Evolutionary conservation across 2,113 vertebrate genomes (phyloP).

Genomic region (Oophaga pumilio): DNA sequence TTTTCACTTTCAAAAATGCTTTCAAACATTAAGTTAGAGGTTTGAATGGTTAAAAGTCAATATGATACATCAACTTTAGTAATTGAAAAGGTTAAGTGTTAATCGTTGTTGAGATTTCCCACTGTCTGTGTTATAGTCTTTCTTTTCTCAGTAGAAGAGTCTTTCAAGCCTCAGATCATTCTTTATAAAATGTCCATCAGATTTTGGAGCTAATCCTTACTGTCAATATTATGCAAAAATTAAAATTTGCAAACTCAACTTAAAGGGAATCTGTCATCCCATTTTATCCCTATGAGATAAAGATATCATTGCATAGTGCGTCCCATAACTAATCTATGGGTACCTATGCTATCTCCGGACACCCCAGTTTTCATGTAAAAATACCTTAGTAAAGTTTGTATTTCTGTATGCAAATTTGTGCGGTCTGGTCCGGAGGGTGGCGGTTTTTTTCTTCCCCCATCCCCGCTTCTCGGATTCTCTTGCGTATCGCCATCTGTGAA

Average conservation of each 20-base stretch:
- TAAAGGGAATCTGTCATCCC: too few relatives aligned
- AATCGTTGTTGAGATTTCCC: background rate
- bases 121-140: background rate
- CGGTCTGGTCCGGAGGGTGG: too few relatives aligned
- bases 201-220: background rate
- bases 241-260: background rate
- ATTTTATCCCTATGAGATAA: too few relatives aligned
- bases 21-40: background rate
- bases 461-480: too few relatives aligned
- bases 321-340: too few relatives aligned
- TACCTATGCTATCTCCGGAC: too few relatives aligned
- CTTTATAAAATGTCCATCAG: background rate
- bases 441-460: too few relatives aligned
- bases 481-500: too few relatives aligned
- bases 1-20: background rate
- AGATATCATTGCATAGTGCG: too few relatives aligned
- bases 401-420: too few relatives aligned
- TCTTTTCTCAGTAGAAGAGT: background rate
- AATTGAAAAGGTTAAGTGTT: slow-evolving; percentile 28
- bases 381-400: too few relatives aligned
- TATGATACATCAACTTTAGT: background rate
- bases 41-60: slow-evolving; percentile 1
- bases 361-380: too few relatives aligned
- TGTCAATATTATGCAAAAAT: background rate
- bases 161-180: background rate